Evolutionary conservation across 2,113 vertebrate species (phyloP).

Genomic region (Mustela lutreola): DNA sequence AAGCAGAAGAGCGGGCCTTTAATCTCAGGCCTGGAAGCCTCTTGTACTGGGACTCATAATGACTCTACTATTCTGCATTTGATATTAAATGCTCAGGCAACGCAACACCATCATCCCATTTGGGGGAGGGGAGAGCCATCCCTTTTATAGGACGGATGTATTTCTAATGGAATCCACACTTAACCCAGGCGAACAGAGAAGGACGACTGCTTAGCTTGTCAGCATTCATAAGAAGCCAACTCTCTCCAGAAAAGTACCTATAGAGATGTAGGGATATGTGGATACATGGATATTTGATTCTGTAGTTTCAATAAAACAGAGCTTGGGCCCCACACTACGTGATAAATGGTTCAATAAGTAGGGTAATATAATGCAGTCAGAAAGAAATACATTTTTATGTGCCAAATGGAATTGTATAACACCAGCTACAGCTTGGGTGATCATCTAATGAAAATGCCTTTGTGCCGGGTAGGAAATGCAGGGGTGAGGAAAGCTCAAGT

Average conservation of each 20-base stretch:
- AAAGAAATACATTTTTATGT: conserved; percentile 56
- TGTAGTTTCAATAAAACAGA: conserved; percentile 36
- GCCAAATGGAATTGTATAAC: not conserved
- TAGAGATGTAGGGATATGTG: not conserved
- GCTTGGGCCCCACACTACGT: not conserved
- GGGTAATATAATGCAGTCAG: conserved; percentile 18
- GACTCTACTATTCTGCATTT: not conserved
- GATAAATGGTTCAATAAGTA: conserved; percentile 56
- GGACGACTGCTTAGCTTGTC: not conserved
- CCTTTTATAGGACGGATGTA: not conserved
- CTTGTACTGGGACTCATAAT: not conserved
- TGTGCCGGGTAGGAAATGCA: not conserved
- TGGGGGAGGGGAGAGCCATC: too few species aligned
- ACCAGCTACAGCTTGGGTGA: not conserved
- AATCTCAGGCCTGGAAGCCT: not conserved
- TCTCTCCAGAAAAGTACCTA: not conserved
- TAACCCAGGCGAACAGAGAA: not conserved
- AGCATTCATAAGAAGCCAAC: not conserved
- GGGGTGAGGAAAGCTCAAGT: not conserved
- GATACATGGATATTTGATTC: not conserved
- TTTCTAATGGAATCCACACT: not conserved
- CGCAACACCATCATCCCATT: too few species aligned
- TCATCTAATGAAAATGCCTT: conserved; percentile 35
- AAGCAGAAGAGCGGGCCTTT: not conserved
- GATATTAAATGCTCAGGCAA: not conserved